These are phyloP conservation scores for Mantis religiosa DNA, from an alignment of 2,888 invertebrate genomes.

Conservation along the genomic window DNA sequence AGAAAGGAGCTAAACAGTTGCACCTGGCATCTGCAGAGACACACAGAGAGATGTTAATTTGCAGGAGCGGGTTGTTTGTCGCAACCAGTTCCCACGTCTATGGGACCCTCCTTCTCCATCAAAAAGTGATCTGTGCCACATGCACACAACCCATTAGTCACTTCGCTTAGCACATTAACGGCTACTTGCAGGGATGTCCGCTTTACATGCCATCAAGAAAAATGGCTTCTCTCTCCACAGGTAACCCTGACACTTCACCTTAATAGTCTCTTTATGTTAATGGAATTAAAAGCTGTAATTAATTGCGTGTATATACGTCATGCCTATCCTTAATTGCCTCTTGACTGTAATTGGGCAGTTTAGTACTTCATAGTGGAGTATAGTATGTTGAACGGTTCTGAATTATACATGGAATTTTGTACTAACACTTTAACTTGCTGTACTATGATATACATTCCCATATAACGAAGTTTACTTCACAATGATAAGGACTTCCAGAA, in stretches of 20 bases:
- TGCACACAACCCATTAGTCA: not conserved
- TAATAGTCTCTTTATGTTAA: not conserved
- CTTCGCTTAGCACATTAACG: not conserved
- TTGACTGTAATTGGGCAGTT: not conserved
- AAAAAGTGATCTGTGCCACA: not conserved
- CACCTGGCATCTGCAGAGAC: not conserved
- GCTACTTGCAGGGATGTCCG: not conserved
- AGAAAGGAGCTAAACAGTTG: not conserved
- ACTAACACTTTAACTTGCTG: too few species aligned
- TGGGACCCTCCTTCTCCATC: not conserved
- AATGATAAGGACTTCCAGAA: too few species aligned
- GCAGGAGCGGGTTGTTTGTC: not conserved
- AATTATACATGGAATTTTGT: too few species aligned
- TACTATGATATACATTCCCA: too few species aligned
- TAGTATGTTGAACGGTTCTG: not conserved
- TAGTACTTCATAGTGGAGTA: not conserved
- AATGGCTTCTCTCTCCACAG: not conserved
- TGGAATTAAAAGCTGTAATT: not conserved
- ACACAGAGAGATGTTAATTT: not conserved
- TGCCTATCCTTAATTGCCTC: not conserved
- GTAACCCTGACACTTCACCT: not conserved
- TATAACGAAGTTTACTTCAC: too few species aligned
- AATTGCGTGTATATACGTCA: not conserved
- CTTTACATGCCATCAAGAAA: not conserved
- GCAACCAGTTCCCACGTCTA: not conserved